Evolutionary conservation across 2,888 invertebrate species (phyloP).

Genomic region (Drosophila mimica): DNA sequence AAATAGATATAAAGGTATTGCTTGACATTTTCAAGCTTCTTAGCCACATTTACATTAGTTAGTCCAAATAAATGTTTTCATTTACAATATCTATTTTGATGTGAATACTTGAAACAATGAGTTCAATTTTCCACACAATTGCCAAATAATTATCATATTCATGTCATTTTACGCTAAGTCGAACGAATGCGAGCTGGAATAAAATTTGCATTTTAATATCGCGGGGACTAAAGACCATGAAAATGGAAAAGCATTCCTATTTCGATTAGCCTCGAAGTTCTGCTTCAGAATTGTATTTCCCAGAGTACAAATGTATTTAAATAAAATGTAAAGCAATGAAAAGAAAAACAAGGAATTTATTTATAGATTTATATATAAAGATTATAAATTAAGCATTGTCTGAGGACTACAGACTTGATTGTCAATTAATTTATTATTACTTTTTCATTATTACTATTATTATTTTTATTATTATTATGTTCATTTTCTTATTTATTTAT

Average conservation of each 20-base stretch:
- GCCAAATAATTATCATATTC: conserved; percentile 63
- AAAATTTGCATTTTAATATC: conserved; percentile 5
- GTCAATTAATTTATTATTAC: not conserved
- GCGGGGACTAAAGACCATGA: not conserved
- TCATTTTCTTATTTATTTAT: not conserved
- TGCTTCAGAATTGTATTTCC: not conserved
- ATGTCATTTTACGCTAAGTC: conserved; percentile 22
- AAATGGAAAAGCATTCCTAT: not conserved
- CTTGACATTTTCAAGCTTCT: not conserved
- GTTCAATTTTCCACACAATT: conserved; percentile 64
- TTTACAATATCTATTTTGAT: conserved; percentile 8
- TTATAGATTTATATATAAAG: not conserved
- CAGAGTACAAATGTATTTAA: not conserved
- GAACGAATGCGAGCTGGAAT: conserved; percentile 45
- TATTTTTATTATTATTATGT: not conserved
- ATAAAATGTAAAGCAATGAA: not conserved
- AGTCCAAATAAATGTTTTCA: not conserved
- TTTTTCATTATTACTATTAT: not conserved
- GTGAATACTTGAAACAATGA: conserved; percentile 53
- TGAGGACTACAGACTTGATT: not conserved
- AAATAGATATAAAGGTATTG: not conserved
- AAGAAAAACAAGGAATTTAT: not conserved
- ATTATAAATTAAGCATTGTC: not conserved
- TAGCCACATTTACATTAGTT: not conserved
- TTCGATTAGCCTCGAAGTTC: not conserved